These are phyloP conservation scores for Xiphophorus birchmanni DNA, from an alignment of 2,797 vertebrate species.

Conservation along the genomic window DNA sequence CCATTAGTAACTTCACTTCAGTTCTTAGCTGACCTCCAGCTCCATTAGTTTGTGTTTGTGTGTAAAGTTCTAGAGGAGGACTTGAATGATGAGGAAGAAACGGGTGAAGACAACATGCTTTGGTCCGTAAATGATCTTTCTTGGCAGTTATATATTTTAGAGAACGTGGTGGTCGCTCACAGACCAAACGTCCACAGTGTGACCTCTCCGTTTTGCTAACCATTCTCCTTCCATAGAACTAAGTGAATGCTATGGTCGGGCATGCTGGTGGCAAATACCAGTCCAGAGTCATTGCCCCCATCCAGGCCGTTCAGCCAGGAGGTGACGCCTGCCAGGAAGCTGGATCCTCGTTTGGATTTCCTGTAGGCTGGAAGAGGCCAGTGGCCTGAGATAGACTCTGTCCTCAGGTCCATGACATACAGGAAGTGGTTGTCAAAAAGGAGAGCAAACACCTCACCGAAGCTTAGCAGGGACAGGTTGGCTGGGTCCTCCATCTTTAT, in stretches of 20 bases:
- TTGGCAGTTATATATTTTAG: slow-evolving; percentile 65
- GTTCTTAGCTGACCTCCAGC: neutral
- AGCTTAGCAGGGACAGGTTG: slow-evolving; percentile 94
- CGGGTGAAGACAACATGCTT: slow-evolving; percentile 78
- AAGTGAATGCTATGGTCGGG: slow-evolving; percentile 99
- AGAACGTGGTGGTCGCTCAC: slow-evolving; percentile 48
- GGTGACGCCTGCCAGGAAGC: slow-evolving; percentile 94
- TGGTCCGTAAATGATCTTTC: slow-evolving; percentile 90
- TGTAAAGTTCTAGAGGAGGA: slow-evolving; percentile 26
- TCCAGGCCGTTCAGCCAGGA: slow-evolving; percentile 96
- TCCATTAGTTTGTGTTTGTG: slow-evolving; percentile 22
- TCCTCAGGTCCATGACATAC: slow-evolving; percentile 98
- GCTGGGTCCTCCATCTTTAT: slow-evolving; percentile 92
- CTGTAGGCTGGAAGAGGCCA: slow-evolving; percentile 97
- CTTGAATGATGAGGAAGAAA: slow-evolving; percentile 48
- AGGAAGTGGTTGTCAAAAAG: slow-evolving; percentile 96
- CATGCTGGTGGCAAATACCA: slow-evolving; percentile 99
- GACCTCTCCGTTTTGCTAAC: slow-evolving; percentile 72
- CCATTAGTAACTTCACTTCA: slow-evolving; percentile 8
- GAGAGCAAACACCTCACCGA: slow-evolving; percentile 94
- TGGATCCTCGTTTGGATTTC: slow-evolving; percentile 97
- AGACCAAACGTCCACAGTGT: slow-evolving; percentile 20
- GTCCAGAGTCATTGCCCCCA: slow-evolving; percentile 91
- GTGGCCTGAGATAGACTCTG: slow-evolving; percentile 92
- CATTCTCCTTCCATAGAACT: slow-evolving; percentile 97